Evolutionary conservation across 1,140 invertebrate genomes (phyloP).

Genomic region (Diploscapter pachys): DNA sequence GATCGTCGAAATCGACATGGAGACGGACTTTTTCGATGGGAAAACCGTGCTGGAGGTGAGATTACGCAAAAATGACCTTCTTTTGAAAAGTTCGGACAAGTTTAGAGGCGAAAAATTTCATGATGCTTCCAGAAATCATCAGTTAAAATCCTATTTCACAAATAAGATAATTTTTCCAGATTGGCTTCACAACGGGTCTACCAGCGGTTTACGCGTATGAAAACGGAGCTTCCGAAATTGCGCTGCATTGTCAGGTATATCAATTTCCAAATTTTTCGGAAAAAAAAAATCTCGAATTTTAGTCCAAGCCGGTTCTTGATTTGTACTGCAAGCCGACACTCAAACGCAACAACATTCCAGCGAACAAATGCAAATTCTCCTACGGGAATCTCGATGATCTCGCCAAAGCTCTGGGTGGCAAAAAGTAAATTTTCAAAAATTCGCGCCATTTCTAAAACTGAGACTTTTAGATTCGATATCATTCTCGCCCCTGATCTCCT

Average conservation of each 20-base stretch:
- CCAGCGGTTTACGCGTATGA: slow-evolving; percentile 50
- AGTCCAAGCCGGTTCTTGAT: slow-evolving; percentile 39
- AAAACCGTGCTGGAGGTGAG: slow-evolving; percentile 49
- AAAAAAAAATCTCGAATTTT: too few relatives aligned
- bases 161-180: slow-evolving; percentile 26
- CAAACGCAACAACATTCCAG: slow-evolving; percentile 48
- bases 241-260: slow-evolving; percentile 36
- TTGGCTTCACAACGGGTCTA: slow-evolving; percentile 53
- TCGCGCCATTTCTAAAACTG: too few relatives aligned
- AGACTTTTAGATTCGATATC: slow-evolving; percentile 38
- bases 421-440: slow-evolving; percentile 3
- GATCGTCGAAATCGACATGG: slow-evolving; percentile 40
- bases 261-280: too few relatives aligned
- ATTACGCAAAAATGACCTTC: background rate
- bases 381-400: slow-evolving; percentile 37
- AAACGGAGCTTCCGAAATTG: slow-evolving; percentile 44
- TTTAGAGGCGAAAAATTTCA: too few relatives aligned
- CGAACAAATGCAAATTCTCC: slow-evolving; percentile 45
- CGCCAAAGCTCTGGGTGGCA: slow-evolving; percentile 30
- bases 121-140: too few relatives aligned
- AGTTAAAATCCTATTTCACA: too few relatives aligned
- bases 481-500: slow-evolving; percentile 53
- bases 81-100: background rate
- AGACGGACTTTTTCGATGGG: slow-evolving; percentile 47
- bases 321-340: slow-evolving; percentile 49